phyloP scores from a whole-genome alignment of 2,797 vertebrate species.

The Sitta carolinensis region DNA sequence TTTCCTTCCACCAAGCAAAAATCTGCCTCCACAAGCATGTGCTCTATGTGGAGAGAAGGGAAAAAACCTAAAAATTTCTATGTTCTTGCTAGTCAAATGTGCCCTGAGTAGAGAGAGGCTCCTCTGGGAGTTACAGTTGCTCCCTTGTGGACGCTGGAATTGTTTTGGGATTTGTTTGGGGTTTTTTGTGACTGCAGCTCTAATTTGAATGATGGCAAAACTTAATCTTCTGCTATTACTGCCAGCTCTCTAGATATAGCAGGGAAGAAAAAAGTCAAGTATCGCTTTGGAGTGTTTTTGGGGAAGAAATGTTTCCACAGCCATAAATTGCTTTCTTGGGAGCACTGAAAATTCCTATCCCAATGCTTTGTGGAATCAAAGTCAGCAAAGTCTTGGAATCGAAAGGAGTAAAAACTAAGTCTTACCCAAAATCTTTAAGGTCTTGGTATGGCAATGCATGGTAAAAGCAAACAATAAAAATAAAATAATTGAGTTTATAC shows the following conservation, averaged over 20 bases:
- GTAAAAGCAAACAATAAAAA: not conserved
- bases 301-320: not conserved
- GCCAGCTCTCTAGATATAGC: not conserved
- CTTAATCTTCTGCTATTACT: not conserved
- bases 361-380: accelerated
- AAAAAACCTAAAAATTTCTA: not conserved
- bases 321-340: not conserved
- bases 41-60: not conserved
- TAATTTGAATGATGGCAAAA: not conserved
- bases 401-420: not conserved
- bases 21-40: not conserved
- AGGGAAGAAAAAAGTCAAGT: not conserved
- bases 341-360: not conserved
- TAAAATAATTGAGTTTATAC: not conserved
- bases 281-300: not conserved
- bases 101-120: not conserved
- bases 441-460: not conserved
- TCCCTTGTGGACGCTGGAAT: not conserved
- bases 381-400: not conserved
- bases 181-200: not conserved
- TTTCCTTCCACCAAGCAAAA: not conserved
- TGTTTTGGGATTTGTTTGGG: not conserved
- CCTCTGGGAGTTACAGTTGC: not conserved
- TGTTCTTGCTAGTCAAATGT: not conserved
- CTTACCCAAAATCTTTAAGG: not conserved